Conservation (phyloP, 2,113 vertebrate genomes). For the Hypomesus transpacificus region DNA sequence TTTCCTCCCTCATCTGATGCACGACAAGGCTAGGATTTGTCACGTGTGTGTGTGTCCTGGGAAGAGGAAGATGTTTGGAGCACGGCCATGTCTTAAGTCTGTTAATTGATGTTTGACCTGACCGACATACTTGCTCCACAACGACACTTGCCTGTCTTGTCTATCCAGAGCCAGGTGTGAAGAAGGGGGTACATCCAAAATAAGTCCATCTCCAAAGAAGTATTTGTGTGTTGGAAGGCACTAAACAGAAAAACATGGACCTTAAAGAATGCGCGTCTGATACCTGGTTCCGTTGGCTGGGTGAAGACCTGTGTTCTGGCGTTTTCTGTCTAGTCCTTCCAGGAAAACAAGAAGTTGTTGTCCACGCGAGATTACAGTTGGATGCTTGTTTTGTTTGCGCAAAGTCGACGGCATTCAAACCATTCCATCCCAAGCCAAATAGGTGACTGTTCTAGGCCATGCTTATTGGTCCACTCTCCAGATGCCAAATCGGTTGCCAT, state of each 20-base stretch:
- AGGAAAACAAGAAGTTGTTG: neutral
- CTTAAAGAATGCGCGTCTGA: constrained; percentile 16
- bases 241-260: constrained; percentile 41
- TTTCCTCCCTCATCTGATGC: too few relatives aligned
- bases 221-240: constrained; percentile 18
- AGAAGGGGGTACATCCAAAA: neutral
- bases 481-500: constrained; percentile 52
- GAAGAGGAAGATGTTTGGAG: too few relatives aligned
- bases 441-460: constrained; percentile 23
- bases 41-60: too few relatives aligned
- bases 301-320: constrained; percentile 17
- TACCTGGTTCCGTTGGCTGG: constrained; percentile 11
- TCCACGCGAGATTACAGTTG: neutral
- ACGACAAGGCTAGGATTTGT: too few relatives aligned
- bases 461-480: constrained; percentile 45
- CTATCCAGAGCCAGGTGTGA: too few relatives aligned
- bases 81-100: too few relatives aligned
- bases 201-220: constrained; percentile 28
- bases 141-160: neutral
- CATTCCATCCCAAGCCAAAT: constrained; percentile 30
- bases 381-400: constrained; percentile 14
- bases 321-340: constrained; percentile 23
- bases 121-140: too few relatives aligned
- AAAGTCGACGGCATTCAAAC: constrained; percentile 16
- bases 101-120: too few relatives aligned